Evolutionary conservation across 1,140 invertebrate genomes (phyloP).

Genomic region (Glossosoma conforme): DNA sequence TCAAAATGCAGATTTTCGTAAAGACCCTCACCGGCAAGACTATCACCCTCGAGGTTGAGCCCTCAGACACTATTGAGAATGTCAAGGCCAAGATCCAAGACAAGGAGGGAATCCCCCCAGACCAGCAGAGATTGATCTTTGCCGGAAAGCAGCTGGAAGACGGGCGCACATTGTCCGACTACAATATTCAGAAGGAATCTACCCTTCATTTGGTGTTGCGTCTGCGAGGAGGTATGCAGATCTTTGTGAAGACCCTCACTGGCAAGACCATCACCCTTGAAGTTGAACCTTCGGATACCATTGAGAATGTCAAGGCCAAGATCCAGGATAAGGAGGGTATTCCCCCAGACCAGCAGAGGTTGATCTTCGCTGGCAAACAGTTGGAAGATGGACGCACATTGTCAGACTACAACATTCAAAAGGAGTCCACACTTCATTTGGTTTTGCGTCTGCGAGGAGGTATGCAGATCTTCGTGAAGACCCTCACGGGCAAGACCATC

Average conservation of each 20-base stretch:
- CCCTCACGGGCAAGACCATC: conserved; percentile 82
- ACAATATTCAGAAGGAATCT: conserved; percentile 68
- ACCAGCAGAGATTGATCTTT: conserved; percentile 66
- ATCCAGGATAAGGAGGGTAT: conserved; percentile 66
- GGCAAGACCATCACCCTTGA: conserved; percentile 66
- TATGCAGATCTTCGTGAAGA: conserved; percentile 89
- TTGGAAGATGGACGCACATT: conserved; percentile 64
- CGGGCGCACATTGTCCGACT: conserved; percentile 58
- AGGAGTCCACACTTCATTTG: conserved; percentile 59
- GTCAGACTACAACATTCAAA: conserved; percentile 65
- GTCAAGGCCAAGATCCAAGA: conserved; percentile 77
- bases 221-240: conserved; percentile 56
- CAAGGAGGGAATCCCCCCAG: conserved; percentile 65
- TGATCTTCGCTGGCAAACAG: conserved; percentile 64
- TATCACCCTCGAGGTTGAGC: conserved; percentile 73
- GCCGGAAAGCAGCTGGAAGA: conserved; percentile 71
- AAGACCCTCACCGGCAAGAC: conserved; percentile 73
- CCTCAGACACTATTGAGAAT: conserved; percentile 73
- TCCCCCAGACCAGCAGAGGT: conserved; percentile 59
- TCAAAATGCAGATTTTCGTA: conserved; percentile 77
- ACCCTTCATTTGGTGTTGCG: conserved; percentile 64
- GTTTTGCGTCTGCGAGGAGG: conserved; percentile 57
- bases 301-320: conserved; percentile 71
- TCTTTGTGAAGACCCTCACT: conserved; percentile 64
- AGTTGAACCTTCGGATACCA: conserved; percentile 66